Base-by-base conservation (phyloP, 2,888 invertebrate species). In the Vesta saturnalis region DNA sequence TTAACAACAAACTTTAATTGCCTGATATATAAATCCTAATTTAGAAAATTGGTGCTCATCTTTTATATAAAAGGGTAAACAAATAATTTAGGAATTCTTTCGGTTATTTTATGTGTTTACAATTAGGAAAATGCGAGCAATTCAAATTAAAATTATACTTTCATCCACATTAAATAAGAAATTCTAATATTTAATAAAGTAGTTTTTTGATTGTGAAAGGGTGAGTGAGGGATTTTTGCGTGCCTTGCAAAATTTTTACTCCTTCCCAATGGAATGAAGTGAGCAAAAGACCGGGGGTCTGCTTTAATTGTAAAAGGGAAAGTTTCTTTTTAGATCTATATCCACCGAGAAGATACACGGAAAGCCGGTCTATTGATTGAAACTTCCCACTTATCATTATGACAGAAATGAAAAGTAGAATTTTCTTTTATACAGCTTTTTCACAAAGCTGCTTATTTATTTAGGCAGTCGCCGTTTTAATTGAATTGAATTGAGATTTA, bases 351-450 rank as follows among this genome's bases (percentile, higher is more conserved):
- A 5, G 39, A 55, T 58, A 63, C 58, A 60, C 57, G 63, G 64
- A 56, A 64, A 63, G 60, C 64, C 35, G 55, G 47, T 62, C 39
- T 60, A 64, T 69, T 69, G 64, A 69, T 64, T 64, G 69, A 64
- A 69, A 69, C 60, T 68, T 68, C 47, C 60, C 60, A 64, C 68
- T 68, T 68, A 60, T 68, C 60, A 67, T 62, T 59, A 67, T 63
- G 67, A 8, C 23, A 23, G 23, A 23, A 23, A 23, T 8, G 3
- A 5, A 23, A n/a, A 61, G 67, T 59, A 23, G 62, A 22, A 58
- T 62, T 57, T 59, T 58, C 62, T 57, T 61, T 58, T 62, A 62
- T 4, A n/a, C n/a, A n/a, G n/a, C n/a, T n/a, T n/a, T n/a, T n/a
- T n/a, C n/a, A n/a, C n/a, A n/a, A n/a, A n/a, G 23, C 15, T 23